Base-by-base conservation (phyloP, 2,113 vertebrate species). In the Mirza zaza region DNA sequence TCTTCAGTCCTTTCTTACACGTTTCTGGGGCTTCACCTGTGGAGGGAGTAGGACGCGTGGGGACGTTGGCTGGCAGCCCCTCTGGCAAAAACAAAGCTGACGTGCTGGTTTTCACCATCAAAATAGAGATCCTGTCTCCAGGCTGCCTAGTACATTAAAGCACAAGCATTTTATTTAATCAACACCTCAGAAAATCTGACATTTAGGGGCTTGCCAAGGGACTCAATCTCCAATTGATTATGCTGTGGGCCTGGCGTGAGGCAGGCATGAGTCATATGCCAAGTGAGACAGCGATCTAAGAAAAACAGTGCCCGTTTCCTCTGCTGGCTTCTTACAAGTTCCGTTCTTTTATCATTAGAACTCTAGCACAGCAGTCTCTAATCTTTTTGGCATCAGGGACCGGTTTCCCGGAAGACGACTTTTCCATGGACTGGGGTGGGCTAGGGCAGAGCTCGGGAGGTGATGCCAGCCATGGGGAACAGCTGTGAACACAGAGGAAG, bases 231-330 rank as follows among this genome's bases (percentile, higher is more conserved):
- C 15, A 93, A 91, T 10, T 0, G 25, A 21, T 15, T 11, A 14
- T 7, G 59, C 50, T 13, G 91, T 9, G 63, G 59, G 23, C 50
- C 71, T 91, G 65, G 45, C 59, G 8, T 25, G n/a, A 42, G 63
- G 65, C 45, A 42, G 8, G 20, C 83, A 48, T 52, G 23, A 83
- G 21, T 50, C 25, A n/a, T 39, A 23, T 42, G 48, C 11, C 65
- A 2, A 27, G 8, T n/a, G 48, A 50, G 68, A 70, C 1, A 18
- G 93, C 5, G 5, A 42, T 50, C 65, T 29, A 14, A 23, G 87
- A 42, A 32, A 67, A 68, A 55, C 1, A n/a, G 10, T 1, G 8
- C 23, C 76, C 1, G 0, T 3, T 55, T 48, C 25, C 18, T 63
- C 48, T 6, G 11, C 3, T 42, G 23, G 2, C 17, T 67, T 71